Percentiles rank a stretch among this genome's conserved stretches.
Evolutionary conservation across 2,113 vertebrate species (phyloP).

Genomic region (Thinocorus orbignyianus): DNA sequence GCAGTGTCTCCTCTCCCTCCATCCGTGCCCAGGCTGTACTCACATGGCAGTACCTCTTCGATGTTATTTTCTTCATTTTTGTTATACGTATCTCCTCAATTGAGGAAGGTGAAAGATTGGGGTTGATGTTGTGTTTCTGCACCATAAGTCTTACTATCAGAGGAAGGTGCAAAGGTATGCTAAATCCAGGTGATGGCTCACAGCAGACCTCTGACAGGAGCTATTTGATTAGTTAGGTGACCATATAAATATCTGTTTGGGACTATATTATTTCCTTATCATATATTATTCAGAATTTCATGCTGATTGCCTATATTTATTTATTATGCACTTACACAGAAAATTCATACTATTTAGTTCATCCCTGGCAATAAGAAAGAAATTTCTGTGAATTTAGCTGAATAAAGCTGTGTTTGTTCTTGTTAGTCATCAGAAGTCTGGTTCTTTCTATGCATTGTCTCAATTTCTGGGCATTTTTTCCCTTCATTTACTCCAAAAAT

Average conservation of each 20-base stretch:
- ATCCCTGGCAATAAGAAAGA: conserved; percentile 2
- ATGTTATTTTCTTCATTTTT: background rate
- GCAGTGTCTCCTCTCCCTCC: background rate
- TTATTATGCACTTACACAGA: background rate
- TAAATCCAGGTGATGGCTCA: background rate
- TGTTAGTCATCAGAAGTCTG: conserved; percentile 22
- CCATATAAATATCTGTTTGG: background rate
- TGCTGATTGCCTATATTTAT: background rate
- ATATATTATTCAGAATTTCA: background rate
- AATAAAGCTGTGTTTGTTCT: conserved; percentile 27
- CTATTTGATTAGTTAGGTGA: background rate
- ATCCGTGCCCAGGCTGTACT: background rate
- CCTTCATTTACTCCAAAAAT: conserved; percentile 44
- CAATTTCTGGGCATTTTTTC: conserved; percentile 37
- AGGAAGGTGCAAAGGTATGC: background rate
- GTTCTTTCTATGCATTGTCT: conserved; percentile 18
- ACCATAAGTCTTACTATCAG: background rate
- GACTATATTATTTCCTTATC: background rate
- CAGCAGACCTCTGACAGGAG: background rate
- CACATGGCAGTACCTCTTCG: background rate
- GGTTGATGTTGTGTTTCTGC: background rate
- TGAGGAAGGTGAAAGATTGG: background rate
- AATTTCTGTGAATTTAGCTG: conserved; percentile 7
- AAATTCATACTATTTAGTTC: background rate
- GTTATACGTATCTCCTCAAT: background rate